Base-by-base conservation (phyloP, 2,888 invertebrate genomes). In the Lampropteryx suffumata region DNA sequence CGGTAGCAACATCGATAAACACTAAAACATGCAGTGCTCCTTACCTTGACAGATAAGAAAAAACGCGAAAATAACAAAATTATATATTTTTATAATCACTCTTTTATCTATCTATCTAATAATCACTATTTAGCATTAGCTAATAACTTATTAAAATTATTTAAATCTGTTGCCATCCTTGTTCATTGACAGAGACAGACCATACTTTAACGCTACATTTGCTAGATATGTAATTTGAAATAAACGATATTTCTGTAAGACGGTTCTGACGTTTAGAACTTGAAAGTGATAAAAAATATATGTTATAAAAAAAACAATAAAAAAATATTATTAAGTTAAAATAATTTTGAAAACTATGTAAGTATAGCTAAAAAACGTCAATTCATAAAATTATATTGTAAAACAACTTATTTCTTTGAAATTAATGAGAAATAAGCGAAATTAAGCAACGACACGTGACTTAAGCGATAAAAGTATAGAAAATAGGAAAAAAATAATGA, bases 391-490 rank as follows among this genome's bases (percentile, higher is more conserved):
- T 30, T 13, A 35, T 35, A 24, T 24, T 24, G 2, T 17, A 43
- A 28, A 26, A 17, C 2, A 32, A 41, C n/a, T 3, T 7, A 24
- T 7, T 24, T 24, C 7, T 24, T n/a, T 24, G 24, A 24, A 24
- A 24, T 24, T 56, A 61, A 47, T n/a, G 36, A 39, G 21, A 61
- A 49, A 60, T 61, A 61, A 67, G 65, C 62, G 68, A 59, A 69
- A 65, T 54, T 59, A 84, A 86, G 89, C 89, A 79, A 86, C 72
- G 64, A 66, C 81, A 88, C 86, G 74, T 73, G 76, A 87, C 87
- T 75, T 43, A 88, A 89, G 90, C 89, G 12, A 55, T 61, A 75
- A 68, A 67, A 61, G 69, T 73, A 68, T 62, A 73, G 67, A 78
- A 68, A 70, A 67, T 62, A 73, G 71, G 69, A 3, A 74, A 74